Conservation (phyloP, 2,797 vertebrate genomes). For the Acanthornis magna region DNA sequence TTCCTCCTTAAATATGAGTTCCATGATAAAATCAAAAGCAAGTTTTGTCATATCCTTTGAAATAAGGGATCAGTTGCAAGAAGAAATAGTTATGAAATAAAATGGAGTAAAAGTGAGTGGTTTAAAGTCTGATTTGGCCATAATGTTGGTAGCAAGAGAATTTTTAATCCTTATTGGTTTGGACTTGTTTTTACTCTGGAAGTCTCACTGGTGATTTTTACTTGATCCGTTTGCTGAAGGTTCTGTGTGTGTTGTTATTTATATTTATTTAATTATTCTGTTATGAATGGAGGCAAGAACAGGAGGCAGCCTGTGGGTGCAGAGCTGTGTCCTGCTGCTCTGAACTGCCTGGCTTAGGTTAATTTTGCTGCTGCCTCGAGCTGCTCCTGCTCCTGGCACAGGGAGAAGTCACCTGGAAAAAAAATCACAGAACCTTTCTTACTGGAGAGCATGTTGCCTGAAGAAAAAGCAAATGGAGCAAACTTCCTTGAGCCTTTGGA, state of each 20-base stretch:
- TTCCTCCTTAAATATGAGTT: not conserved
- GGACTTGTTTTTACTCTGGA: not conserved
- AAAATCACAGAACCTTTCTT: not conserved
- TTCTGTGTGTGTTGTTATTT: not conserved
- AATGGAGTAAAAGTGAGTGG: not conserved
- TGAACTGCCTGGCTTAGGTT: not conserved
- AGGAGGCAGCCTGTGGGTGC: not conserved
- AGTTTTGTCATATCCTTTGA: not conserved
- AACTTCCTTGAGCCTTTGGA: not conserved
- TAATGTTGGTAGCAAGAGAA: not conserved
- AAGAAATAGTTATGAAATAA: not conserved
- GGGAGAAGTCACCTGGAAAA: not conserved
- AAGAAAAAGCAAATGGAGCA: not conserved
- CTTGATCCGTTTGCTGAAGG: not conserved
- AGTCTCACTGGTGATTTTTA: not conserved
- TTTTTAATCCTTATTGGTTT: not conserved
- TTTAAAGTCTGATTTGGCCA: not conserved
- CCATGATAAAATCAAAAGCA: not conserved
- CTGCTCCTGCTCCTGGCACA: not conserved
- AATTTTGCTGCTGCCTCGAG: not conserved
- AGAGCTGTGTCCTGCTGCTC: not conserved
- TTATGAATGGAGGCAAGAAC: not conserved
- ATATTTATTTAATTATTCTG: not conserved
- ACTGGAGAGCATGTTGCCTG: accelerated
- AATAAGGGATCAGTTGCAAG: not conserved